A percentile compares a stretch with the other conserved stretches of the same genome.
Conservation (phyloP, 1,140 invertebrate species). For the Drosophila repletoides region DNA sequence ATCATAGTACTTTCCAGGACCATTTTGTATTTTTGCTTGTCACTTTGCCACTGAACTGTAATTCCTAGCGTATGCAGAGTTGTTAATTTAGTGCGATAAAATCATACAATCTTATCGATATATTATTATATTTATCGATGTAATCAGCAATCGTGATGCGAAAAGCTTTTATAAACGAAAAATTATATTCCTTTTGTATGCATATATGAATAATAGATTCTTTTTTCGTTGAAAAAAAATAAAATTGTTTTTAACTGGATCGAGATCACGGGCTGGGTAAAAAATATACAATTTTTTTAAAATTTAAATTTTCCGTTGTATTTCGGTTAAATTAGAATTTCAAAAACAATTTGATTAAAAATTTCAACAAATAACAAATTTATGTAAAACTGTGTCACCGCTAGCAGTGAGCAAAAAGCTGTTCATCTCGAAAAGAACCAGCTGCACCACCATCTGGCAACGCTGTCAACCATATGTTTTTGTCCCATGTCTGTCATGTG, state of each 20-base stretch:
- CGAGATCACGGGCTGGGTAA: not conserved
- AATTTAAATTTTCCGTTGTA: not conserved
- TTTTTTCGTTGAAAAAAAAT: no score
- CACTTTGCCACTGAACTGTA: constrained; percentile 78
- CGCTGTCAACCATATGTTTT: constrained; percentile 35
- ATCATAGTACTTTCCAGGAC: constrained; percentile 99
- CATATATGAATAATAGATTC: no score
- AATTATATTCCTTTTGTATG: no score
- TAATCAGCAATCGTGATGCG: no score
- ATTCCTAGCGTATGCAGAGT: constrained; percentile 26
- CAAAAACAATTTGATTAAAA: not conserved
- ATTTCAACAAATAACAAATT: not conserved
- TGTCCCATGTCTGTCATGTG: constrained; percentile 71
- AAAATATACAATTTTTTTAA: not conserved
- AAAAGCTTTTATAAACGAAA: no score
- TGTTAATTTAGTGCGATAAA: constrained; percentile 4
- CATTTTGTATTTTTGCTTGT: constrained; percentile 87
- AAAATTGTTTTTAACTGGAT: not conserved
- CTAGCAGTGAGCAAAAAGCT: no score
- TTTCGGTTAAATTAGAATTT: no score
- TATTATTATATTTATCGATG: not conserved
- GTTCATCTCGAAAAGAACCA: constrained; percentile 7
- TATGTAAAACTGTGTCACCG: no score
- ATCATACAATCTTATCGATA: constrained; percentile 16
- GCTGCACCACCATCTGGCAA: not conserved